Base-by-base conservation (phyloP, 2,113 vertebrate species). In the Porphyrio hochstetteri region DNA sequence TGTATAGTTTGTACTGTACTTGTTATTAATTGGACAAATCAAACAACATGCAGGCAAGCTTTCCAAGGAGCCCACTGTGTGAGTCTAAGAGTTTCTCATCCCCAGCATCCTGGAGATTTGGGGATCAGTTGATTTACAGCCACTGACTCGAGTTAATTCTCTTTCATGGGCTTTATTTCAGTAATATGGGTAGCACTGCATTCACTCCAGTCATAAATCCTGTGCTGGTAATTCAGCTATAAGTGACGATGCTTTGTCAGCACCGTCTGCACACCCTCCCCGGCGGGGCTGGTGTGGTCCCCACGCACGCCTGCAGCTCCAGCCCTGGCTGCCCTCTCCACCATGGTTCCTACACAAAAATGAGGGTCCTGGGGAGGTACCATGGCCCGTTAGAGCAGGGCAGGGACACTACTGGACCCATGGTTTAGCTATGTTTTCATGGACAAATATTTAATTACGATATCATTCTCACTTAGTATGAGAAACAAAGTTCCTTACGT, bases 101-200 rank as follows among this genome's bases (percentile, higher is more conserved):
- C 64, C n/a, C 0, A 9, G 53, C 19, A 1, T 75, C 48, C 68
- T 56, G 63, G 69, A 96, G 77, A 46, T 92, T 31, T 74, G 82
- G 90, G 78, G 35, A 86, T 86, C 5, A 2, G 35, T 59, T 94
- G 88, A 95, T 96, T 94, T 97, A 86, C 0, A 0, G 88, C 38
- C 60, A 42, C 57, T 86, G 76, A 61, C 88, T 96, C 74, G n/a
- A 84, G 67, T 40, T 76, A 92, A 74, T 78, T 86, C 53, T 90
- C 61, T 85, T 95, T 77, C 67, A 56, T 56, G 65, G 63, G 18
- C 67, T 94, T 94, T 82, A 70, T 86, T 93, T 94, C 86, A 85
- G 72, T 48, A 75, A 63, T 36, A 64, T 0, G 28, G 72, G 94
- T 40, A 90, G 83, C 80, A 95, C 69, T 92, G 82, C 92, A 82